Evolutionary conservation across 2,888 invertebrate genomes (phyloP).

Genomic region (Epirrhoe alternata): DNA sequence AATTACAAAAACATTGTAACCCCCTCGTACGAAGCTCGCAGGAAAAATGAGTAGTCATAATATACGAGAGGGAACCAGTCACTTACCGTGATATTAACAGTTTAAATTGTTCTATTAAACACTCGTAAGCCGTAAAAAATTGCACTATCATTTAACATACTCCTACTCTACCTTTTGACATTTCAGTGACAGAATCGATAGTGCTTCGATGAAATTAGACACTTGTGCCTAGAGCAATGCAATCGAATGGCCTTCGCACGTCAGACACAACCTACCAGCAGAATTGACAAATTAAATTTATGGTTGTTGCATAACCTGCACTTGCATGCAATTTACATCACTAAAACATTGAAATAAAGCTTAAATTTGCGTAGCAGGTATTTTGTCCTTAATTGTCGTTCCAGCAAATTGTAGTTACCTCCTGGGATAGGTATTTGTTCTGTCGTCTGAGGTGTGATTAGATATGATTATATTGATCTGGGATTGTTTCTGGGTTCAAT

Average conservation of each 20-base stretch:
- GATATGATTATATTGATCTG: conserved; percentile 35
- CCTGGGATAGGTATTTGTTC: conserved; percentile 33
- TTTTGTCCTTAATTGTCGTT: conserved; percentile 31
- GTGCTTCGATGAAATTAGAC: background rate
- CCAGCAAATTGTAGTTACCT: conserved; percentile 34
- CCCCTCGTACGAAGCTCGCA: too few species aligned
- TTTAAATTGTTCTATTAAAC: too few species aligned
- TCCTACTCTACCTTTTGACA: too few species aligned
- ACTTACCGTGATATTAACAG: too few species aligned
- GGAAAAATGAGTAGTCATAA: too few species aligned
- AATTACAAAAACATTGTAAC: too few species aligned
- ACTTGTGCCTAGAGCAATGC: conserved; percentile 10
- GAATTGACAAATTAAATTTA: conserved; percentile 57
- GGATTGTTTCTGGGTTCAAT: conserved; percentile 6
- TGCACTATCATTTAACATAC: too few species aligned
- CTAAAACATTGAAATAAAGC: conserved; percentile 14
- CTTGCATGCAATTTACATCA: conserved; percentile 19
- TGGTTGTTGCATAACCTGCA: conserved; percentile 26
- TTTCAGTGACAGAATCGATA: background rate
- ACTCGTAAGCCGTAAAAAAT: too few species aligned
- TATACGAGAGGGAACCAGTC: too few species aligned
- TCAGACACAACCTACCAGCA: conserved; percentile 53
- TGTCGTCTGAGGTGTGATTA: conserved; percentile 40
- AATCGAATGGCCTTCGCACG: conserved; percentile 52
- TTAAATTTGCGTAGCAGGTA: conserved; percentile 16